Conservation (phyloP, 2,797 vertebrate genomes). For the Bradypodion ventrale region DNA sequence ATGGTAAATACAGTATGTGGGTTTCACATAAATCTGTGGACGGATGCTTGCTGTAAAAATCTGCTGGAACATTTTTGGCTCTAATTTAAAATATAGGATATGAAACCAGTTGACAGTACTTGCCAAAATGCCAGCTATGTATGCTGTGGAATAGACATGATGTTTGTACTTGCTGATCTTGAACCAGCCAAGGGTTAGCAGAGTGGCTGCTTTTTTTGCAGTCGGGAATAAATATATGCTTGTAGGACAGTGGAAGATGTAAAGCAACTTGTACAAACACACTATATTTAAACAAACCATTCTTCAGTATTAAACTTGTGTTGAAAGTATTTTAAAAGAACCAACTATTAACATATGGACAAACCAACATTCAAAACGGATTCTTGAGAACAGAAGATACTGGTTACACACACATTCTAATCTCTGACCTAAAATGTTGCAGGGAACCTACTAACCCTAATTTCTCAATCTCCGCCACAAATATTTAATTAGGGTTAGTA, state of each 20-base stretch:
- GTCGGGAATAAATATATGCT: not conserved
- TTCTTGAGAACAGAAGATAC: not conserved
- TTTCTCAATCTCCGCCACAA: no score
- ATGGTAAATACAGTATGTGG: no score
- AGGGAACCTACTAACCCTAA: not conserved
- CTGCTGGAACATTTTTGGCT: not conserved
- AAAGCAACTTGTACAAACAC: not conserved
- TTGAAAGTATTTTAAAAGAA: slow-evolving; percentile 10
- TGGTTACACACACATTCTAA: not conserved
- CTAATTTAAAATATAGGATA: not conserved
- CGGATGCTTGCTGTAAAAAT: not conserved
- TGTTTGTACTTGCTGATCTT: not conserved
- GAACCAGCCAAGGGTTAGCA: not conserved
- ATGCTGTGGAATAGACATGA: not conserved
- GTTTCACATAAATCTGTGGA: not conserved
- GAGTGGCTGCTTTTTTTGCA: not conserved
- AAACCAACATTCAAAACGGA: no score
- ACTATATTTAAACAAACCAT: not conserved
- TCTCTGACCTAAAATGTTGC: not conserved
- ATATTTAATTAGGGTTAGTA: not conserved
- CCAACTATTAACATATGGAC: no score
- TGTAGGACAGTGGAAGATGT: not conserved
- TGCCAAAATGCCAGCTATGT: not conserved
- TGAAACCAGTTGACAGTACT: not conserved
- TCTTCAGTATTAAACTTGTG: not conserved